phyloP scores from a whole-genome alignment of 1,140 invertebrate genomes.

The Drosophila parabipectinata region DNA sequence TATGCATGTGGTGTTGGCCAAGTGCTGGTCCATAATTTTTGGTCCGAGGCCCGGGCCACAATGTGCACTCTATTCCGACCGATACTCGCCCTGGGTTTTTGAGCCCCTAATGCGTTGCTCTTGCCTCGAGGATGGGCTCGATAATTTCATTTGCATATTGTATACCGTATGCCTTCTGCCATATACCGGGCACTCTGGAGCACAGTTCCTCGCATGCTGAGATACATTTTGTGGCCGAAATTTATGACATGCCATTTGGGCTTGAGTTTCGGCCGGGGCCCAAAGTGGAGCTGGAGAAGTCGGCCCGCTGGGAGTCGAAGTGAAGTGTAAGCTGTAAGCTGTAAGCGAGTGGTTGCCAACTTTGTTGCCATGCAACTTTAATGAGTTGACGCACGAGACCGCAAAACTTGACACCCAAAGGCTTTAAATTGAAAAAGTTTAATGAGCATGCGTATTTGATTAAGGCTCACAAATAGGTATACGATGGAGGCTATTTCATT shows the following conservation, averaged over 20 bases:
- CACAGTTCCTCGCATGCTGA: conserved; percentile 23
- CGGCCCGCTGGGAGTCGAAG: conserved; percentile 4
- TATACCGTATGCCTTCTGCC: conserved; percentile 28
- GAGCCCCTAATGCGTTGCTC: conserved; percentile 49
- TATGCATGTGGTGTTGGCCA: conserved; percentile 17
- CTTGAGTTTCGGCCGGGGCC: conserved; percentile 10
- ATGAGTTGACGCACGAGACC: conserved; percentile 71
- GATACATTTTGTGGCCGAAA: conserved; percentile 49
- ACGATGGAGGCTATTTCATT: neutral
- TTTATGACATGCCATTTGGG: conserved; percentile 65
- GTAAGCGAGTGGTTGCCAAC: conserved; percentile 55
- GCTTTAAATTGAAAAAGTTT: conserved; percentile 79
- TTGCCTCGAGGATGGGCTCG: conserved; percentile 25
- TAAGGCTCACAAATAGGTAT: conserved; percentile 27
- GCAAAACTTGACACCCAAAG: conserved; percentile 70
- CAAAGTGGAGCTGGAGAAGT: neutral
- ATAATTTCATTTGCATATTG: conserved; percentile 74
- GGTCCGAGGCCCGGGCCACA: conserved; percentile 21
- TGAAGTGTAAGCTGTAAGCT: neutral
- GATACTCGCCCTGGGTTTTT: conserved; percentile 13
- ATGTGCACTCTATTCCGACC: conserved; percentile 44
- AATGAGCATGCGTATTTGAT: conserved; percentile 77
- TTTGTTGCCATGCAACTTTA: conserved; percentile 79
- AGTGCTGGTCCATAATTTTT: conserved; percentile 30
- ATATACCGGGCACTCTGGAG: neutral